phyloP scores from a whole-genome alignment of 2,888 invertebrate species.

The Busseola fusca region DNA sequence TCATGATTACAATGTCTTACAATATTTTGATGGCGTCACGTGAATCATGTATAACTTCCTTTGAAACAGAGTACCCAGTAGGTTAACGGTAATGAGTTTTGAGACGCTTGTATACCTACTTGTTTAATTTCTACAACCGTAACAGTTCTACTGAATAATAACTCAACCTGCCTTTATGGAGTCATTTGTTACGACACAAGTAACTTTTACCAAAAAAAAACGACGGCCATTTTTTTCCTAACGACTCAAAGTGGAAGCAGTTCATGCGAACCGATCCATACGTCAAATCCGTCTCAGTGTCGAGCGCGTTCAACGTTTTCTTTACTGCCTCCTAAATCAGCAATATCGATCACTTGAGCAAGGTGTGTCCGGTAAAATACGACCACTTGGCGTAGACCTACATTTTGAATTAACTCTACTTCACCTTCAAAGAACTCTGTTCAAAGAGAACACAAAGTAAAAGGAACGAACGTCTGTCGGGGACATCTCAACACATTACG shows the following conservation, averaged over 20 bases:
- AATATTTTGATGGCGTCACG: neutral
- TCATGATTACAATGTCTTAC: constrained; percentile 4
- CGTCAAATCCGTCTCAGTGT: constrained; percentile 42
- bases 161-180: constrained; percentile 4
- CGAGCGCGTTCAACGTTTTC: constrained; percentile 34
- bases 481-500: constrained; percentile 67
- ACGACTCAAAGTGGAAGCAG: constrained; percentile 31
- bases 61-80: constrained; percentile 5
- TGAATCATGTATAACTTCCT: constrained; percentile 16
- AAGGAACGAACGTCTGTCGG: constrained; percentile 65
- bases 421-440: constrained; percentile 49
- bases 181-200: constrained; percentile 26
- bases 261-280: constrained; percentile 32
- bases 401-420: constrained; percentile 60
- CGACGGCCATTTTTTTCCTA: constrained; percentile 35
- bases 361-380: constrained; percentile 54
- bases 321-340: constrained; percentile 46
- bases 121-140: constrained; percentile 9
- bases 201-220: constrained; percentile 29
- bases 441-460: constrained; percentile 69
- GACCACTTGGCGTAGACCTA: constrained; percentile 57
- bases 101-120: neutral
- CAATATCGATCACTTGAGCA: constrained; percentile 44
- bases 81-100: constrained; percentile 2
- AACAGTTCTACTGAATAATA: constrained; percentile 22